phyloP scores from a whole-genome alignment of 2,797 vertebrate genomes.

The Paedocypris micromegethes region DNA sequence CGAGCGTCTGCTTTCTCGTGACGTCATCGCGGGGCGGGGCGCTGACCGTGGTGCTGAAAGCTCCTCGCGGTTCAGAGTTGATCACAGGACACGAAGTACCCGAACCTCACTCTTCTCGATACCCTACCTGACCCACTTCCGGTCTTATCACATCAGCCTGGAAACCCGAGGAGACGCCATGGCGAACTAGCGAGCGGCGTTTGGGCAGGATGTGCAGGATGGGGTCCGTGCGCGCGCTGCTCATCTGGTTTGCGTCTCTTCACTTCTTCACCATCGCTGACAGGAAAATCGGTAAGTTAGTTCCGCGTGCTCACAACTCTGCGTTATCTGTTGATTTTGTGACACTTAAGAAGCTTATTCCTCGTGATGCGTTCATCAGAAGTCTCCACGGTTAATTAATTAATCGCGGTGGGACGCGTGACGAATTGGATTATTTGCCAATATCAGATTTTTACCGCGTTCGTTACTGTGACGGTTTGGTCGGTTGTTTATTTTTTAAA shows the following conservation, averaged over 20 bases:
- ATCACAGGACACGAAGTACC: conserved; percentile 52
- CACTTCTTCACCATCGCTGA: conserved; percentile 56
- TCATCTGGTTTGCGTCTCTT: conserved; percentile 58
- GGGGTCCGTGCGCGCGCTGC: conserved; percentile 59
- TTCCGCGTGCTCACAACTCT: conserved; percentile 2
- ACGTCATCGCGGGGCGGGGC: conserved; percentile 72
- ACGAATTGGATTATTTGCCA: not conserved
- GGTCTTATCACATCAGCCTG: conserved; percentile 15
- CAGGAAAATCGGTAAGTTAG: conserved; percentile 69
- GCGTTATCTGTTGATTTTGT: not conserved
- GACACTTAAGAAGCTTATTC: not conserved
- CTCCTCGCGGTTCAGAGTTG: conserved; percentile 41
- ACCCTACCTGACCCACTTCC: conserved; percentile 25
- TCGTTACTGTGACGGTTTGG: too few relatives aligned
- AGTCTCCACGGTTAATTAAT: not conserved
- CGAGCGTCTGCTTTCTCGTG: conserved; percentile 52
- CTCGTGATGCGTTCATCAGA: too few relatives aligned
- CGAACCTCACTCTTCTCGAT: conserved; percentile 22
- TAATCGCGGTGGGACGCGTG: not conserved
- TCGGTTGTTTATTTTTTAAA: too few relatives aligned
- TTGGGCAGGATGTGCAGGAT: conserved; percentile 65
- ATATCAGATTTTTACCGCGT: too few relatives aligned
- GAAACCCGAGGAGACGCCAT: conserved; percentile 36
- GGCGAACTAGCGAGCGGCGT: conserved; percentile 56
- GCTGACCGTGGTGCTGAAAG: conserved; percentile 72